These are phyloP conservation scores for Drosophila aldrichi DNA, from an alignment of 2,888 invertebrate genomes.

Conservation along the genomic window DNA sequence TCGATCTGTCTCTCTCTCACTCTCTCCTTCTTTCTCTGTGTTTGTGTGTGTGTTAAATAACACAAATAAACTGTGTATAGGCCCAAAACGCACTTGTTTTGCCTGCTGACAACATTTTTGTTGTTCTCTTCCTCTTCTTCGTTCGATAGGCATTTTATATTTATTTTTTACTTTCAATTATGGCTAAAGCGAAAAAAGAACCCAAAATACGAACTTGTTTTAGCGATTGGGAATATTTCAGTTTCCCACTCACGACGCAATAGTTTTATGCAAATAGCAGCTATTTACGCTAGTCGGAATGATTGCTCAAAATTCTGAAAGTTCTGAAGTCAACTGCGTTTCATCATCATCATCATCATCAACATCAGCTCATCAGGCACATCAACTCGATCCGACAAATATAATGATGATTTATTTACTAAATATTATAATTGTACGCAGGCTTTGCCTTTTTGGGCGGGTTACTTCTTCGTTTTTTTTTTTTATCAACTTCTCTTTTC, in stretches of 20 bases:
- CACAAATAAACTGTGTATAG: conserved; percentile 37
- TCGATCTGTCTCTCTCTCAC: conserved; percentile 36
- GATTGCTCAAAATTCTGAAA: conserved; percentile 27
- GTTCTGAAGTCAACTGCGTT: conserved; percentile 15
- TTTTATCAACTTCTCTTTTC: conserved; percentile 3
- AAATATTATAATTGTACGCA: conserved; percentile 61
- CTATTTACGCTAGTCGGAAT: conserved; percentile 36
- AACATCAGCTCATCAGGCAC: not conserved
- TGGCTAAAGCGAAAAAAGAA: conserved; percentile 29
- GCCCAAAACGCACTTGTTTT: conserved; percentile 70
- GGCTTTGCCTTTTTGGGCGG: conserved; percentile 44
- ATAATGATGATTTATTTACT: conserved; percentile 71
- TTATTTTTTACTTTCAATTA: conserved; percentile 72
- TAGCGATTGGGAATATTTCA: conserved; percentile 31
- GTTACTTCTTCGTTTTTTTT: conserved; percentile 11
- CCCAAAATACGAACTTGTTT: conserved; percentile 56
- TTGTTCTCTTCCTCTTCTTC: not conserved
- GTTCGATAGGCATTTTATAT: conserved; percentile 46
- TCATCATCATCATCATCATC: conserved; percentile 18
- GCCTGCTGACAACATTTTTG: conserved; percentile 34
- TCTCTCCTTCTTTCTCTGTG: conserved; percentile 25
- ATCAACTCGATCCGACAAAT: conserved; percentile 23
- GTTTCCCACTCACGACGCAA: conserved; percentile 54
- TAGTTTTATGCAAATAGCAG: conserved; percentile 57
- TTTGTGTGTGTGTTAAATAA: conserved; percentile 62